Percentiles rank a stretch among this genome's conserved stretches.
These are phyloP conservation scores for Psittacara wagleri DNA, from an alignment of 2,113 vertebrate genomes.

Conservation along the genomic window DNA sequence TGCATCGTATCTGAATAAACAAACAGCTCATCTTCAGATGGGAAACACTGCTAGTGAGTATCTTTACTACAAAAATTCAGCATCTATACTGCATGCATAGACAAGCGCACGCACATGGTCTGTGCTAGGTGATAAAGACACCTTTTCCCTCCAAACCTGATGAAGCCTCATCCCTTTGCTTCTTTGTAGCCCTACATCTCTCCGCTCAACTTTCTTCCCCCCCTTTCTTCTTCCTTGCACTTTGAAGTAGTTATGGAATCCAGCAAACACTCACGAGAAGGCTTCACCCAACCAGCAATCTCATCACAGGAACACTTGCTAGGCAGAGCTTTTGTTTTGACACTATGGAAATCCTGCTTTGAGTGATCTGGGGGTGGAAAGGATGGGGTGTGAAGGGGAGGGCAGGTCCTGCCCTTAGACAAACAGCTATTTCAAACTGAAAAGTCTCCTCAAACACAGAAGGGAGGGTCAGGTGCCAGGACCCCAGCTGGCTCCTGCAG, in stretches of 20 bases:
- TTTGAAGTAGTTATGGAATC: not conserved
- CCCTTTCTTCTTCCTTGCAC: not conserved
- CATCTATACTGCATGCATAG: fast-evolving
- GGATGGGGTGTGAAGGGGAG: not conserved
- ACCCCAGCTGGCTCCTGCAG: not conserved
- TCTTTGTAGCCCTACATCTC: not conserved
- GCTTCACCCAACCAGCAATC: not conserved
- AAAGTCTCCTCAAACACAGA: fast-evolving
- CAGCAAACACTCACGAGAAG: not conserved
- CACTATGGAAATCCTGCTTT: not conserved
- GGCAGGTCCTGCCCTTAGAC: not conserved
- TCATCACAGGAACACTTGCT: not conserved
- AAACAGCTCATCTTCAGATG: not conserved
- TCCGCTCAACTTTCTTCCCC: not conserved
- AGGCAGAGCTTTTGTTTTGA: not conserved
- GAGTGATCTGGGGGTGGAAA: fast-evolving
- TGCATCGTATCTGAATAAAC: not conserved
- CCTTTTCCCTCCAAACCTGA: not conserved
- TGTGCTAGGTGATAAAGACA: not conserved
- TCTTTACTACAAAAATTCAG: not conserved
- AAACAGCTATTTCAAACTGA: not conserved
- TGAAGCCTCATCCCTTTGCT: not conserved
- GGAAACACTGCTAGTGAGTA: not conserved
- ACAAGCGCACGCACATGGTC: fast-evolving
- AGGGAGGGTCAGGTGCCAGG: not conserved